Percentiles rank a stretch among this genome's conserved stretches.
phyloP scores from a whole-genome alignment of 2,113 vertebrate genomes.

The Arvicanthis niloticus region DNA sequence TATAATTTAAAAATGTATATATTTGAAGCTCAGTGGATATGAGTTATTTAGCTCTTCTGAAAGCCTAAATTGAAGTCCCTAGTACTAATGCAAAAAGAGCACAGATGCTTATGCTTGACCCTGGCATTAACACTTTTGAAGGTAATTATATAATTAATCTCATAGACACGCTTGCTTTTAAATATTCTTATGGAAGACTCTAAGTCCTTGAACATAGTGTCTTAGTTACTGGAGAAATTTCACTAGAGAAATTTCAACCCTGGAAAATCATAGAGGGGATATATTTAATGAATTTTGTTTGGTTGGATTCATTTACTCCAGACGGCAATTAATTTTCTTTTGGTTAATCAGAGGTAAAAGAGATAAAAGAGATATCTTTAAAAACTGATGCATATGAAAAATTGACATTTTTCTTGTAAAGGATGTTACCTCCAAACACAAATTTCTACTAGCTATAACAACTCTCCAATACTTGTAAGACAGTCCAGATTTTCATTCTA shows the following conservation, averaged over 20 bases:
- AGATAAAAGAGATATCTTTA: not conserved
- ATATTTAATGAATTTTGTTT: not conserved
- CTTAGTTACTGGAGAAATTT: not conserved
- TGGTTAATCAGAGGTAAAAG: not conserved
- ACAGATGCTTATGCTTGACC: too few species aligned
- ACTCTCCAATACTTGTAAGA: slow-evolving; percentile 63
- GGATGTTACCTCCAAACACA: not conserved
- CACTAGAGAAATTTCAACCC: not conserved
- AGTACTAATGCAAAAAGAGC: not conserved
- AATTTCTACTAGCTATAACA: not conserved
- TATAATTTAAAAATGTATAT: not conserved
- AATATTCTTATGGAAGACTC: not conserved
- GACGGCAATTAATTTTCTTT: not conserved
- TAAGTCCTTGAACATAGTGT: not conserved
- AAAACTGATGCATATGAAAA: not conserved
- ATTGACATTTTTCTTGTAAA: not conserved
- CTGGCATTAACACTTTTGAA: not conserved
- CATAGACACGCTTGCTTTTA: not conserved
- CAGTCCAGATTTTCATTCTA: slow-evolving; percentile 51
- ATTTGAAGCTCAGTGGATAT: not conserved
- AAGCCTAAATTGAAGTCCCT: not conserved
- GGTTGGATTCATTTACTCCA: not conserved
- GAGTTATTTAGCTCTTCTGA: not conserved
- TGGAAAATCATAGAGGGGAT: not conserved
- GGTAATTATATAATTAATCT: not conserved